These are phyloP conservation scores for Sander vitreus DNA, from an alignment of 2,113 vertebrate genomes.

Conservation along the genomic window DNA sequence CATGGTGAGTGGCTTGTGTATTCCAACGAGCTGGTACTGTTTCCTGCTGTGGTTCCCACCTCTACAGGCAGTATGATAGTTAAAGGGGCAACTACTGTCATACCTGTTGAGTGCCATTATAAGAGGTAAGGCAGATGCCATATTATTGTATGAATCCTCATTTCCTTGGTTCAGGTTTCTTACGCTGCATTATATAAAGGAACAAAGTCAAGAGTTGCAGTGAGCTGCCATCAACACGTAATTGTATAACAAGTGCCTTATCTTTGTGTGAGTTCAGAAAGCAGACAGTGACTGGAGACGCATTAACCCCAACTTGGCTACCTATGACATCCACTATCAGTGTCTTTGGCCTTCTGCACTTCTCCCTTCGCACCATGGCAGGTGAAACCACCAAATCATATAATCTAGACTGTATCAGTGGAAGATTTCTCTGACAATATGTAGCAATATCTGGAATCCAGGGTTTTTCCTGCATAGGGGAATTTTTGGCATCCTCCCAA, in stretches of 20 bases:
- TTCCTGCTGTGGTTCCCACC: slow-evolving; percentile 28
- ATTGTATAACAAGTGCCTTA: background rate
- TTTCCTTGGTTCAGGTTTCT: background rate
- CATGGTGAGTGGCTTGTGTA: slow-evolving; percentile 63
- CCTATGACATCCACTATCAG: slow-evolving; percentile 62
- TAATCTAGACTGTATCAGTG: background rate
- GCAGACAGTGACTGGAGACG: slow-evolving; percentile 51
- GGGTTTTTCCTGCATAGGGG: no score
- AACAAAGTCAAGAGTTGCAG: background rate
- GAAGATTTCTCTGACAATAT: background rate
- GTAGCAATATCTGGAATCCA: background rate
- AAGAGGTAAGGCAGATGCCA: slow-evolving; percentile 42
- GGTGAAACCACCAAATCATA: slow-evolving; percentile 21
- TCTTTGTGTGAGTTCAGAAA: slow-evolving; percentile 41
- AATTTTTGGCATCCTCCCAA: no score
- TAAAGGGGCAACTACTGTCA: slow-evolving; percentile 7
- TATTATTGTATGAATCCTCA: background rate
- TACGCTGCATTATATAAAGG: background rate
- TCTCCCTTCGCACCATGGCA: slow-evolving; percentile 62
- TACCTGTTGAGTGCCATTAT: slow-evolving; percentile 68
- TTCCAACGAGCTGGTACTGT: slow-evolving; percentile 66
- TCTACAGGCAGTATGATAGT: slow-evolving; percentile 37
- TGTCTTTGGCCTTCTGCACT: slow-evolving; percentile 62
- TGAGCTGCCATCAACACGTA: background rate
- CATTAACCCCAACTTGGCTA: slow-evolving; percentile 64